These are phyloP conservation scores for Meganola albula DNA, from an alignment of 2,888 invertebrate species.

Conservation along the genomic window DNA sequence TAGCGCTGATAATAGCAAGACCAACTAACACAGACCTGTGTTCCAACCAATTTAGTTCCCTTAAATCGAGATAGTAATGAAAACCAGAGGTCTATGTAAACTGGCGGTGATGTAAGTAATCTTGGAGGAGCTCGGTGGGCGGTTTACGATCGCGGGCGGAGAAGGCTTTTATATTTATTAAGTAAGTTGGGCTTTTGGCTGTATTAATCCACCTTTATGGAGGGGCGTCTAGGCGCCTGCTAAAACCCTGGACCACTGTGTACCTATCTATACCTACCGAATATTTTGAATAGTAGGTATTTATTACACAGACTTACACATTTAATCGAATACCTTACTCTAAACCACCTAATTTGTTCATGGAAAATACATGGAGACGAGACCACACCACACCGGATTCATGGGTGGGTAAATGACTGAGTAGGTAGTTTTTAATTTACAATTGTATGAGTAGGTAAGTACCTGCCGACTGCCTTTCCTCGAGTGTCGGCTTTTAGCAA, in stretches of 20 bases:
- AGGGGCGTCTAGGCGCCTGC: conserved; percentile 62
- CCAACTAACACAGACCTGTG: conserved; percentile 42
- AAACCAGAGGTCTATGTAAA: conserved; percentile 46
- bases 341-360: no score
- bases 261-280: no score
- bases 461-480: no score
- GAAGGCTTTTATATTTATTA: conserved; percentile 79
- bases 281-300: no score
- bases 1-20: conserved; percentile 71
- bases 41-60: conserved; percentile 33
- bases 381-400: no score
- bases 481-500: no score
- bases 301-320: no score
- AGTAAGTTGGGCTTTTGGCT: conserved; percentile 77
- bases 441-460: no score
- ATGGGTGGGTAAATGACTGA: no score
- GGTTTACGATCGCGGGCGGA: conserved; percentile 70
- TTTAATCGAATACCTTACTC: no score
- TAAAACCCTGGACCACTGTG: conserved; percentile 24
- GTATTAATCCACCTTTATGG: conserved; percentile 77
- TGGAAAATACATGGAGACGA: no score
- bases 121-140: conserved; percentile 70
- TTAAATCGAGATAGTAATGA: conserved; percentile 46
- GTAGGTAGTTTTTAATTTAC: no score
- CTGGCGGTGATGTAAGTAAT: conserved; percentile 69